phyloP scores from a whole-genome alignment of 2,113 vertebrate genomes.

The Pandion haliaetus region DNA sequence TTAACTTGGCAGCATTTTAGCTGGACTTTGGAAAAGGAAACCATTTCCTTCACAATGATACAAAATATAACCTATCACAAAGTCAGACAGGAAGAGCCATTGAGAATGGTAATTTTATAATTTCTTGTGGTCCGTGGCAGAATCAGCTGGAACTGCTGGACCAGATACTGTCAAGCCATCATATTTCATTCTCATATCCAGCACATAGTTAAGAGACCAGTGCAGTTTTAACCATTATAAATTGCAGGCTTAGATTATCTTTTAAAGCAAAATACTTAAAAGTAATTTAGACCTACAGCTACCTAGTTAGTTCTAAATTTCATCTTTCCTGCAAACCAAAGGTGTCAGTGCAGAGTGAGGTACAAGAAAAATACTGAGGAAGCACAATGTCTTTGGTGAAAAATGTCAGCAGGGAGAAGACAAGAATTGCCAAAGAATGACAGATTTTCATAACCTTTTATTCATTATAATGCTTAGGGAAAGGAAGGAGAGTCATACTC shows the following conservation, averaged over 20 bases:
- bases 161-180: background rate
- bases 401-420: background rate
- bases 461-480: background rate
- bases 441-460: background rate
- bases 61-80: background rate
- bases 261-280: background rate
- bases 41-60: background rate
- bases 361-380: background rate
- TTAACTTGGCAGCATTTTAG: background rate
- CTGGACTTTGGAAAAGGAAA: background rate
- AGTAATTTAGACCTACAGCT: background rate
- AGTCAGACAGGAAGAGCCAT: background rate
- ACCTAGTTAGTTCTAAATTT: background rate
- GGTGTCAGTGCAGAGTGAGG: background rate
- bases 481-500: background rate
- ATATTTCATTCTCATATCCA: background rate
- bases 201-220: background rate
- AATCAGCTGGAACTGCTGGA: background rate
- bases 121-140: background rate
- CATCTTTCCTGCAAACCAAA: background rate
- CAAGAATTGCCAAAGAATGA: background rate
- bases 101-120: background rate
- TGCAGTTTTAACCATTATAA: background rate
- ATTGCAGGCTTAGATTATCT: background rate
- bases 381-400: background rate